Percentiles rank a stretch among this genome's conserved stretches.
These are phyloP conservation scores for Limulus polyphemus DNA, from an alignment of 2,888 invertebrate species.

Conservation along the genomic window DNA sequence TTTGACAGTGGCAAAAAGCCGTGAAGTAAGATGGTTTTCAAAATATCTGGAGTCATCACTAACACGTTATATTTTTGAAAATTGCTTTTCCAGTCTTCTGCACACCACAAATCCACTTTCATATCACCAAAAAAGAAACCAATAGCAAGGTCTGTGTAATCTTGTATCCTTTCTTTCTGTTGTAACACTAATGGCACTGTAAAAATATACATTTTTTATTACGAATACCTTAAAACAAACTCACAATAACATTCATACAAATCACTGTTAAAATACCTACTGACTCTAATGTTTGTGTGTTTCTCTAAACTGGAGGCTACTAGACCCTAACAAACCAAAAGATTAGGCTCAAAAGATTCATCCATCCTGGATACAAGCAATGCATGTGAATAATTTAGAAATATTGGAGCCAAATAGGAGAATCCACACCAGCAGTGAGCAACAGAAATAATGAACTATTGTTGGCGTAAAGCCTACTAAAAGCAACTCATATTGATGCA, in stretches of 20 bases:
- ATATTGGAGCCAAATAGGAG: no score
- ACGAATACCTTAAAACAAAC: neutral
- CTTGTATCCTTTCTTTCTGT: conserved; percentile 36
- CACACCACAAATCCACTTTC: conserved; percentile 16
- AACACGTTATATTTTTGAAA: conserved; percentile 48
- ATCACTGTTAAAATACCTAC: no score
- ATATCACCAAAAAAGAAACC: conserved; percentile 41
- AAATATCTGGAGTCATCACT: conserved; percentile 71
- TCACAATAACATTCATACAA: neutral
- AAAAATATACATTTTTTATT: conserved; percentile 11
- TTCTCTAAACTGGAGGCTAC: no score
- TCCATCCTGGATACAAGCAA: no score
- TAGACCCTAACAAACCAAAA: no score
- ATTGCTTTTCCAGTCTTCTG: conserved; percentile 27
- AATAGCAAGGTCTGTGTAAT: conserved; percentile 38
- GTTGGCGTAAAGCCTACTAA: no score
- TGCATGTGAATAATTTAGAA: no score
- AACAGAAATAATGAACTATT: no score
- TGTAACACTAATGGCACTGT: conserved; percentile 36
- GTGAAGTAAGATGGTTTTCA: conserved; percentile 55
- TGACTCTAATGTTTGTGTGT: no score
- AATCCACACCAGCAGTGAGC: no score
- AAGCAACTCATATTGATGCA: no score
- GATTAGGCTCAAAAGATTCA: no score
- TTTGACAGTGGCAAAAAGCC: conserved; percentile 43